These are phyloP conservation scores for Tetraodon nigroviridis DNA, from an alignment of 2,113 vertebrate species.

Conservation along the genomic window DNA sequence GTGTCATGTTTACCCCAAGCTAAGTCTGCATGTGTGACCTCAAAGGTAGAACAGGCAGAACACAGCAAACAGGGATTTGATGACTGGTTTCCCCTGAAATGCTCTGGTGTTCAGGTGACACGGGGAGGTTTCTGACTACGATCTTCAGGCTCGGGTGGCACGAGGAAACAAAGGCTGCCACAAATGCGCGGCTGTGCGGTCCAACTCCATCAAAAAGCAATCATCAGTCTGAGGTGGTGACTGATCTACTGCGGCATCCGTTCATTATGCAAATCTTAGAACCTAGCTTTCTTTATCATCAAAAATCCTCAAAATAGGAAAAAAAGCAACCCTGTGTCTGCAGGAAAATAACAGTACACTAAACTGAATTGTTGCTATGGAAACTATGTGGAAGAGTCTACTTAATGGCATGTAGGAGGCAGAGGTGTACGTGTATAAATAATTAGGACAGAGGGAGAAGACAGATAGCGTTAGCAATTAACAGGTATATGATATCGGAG, in stretches of 20 bases:
- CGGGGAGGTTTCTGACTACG: conserved; percentile 20
- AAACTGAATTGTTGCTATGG: conserved; percentile 73
- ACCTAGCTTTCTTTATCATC: conserved; percentile 69
- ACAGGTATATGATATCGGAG: conserved; percentile 61
- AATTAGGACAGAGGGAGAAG: conserved; percentile 13
- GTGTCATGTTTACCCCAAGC: conserved; percentile 24
- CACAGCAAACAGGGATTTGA: conserved; percentile 10
- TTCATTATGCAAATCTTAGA: conserved; percentile 69
- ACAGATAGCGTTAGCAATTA: conserved; percentile 52
- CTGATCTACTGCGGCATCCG: conserved; percentile 62
- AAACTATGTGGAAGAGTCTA: conserved; percentile 69
- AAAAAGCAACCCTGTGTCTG: conserved; percentile 63
- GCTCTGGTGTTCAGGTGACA: conserved; percentile 17
- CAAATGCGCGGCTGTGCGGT: conserved; percentile 37
- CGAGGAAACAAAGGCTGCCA: conserved; percentile 45
- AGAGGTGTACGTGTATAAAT: conserved; percentile 9
- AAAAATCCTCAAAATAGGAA: conserved; percentile 67
- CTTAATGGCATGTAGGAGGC: conserved; percentile 26
- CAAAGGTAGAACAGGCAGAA: conserved; percentile 7
- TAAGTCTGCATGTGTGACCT: conserved; percentile 11
- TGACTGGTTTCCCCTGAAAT: background rate
- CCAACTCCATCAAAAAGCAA: conserved; percentile 66
- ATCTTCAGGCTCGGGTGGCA: conserved; percentile 17
- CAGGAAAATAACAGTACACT: conserved; percentile 67
- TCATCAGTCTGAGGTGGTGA: conserved; percentile 54